Conservation (phyloP, 2,888 invertebrate species). For the Deilephila elpenor region DNA sequence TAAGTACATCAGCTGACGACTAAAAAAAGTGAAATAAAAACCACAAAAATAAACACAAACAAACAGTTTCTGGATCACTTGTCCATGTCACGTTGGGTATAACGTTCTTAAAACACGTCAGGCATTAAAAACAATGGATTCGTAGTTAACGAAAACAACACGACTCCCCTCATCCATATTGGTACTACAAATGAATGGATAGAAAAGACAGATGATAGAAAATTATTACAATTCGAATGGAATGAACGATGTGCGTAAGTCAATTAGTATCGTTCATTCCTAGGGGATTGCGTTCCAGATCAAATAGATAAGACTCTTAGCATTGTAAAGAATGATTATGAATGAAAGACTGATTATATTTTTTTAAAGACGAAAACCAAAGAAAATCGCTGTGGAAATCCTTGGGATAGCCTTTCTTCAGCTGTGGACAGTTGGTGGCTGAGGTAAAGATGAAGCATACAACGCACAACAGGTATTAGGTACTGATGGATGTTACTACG, state of each 20-base stretch:
- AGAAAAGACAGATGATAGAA: too few species aligned
- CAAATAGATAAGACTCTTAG: neutral
- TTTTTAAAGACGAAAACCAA: too few species aligned
- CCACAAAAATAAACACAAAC: constrained; percentile 44
- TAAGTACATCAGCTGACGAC: constrained; percentile 42
- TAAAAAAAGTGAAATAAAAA: constrained; percentile 46
- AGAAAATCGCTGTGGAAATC: too few species aligned
- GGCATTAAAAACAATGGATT: constrained; percentile 40
- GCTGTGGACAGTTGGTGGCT: too few species aligned
- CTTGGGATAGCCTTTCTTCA: too few species aligned
- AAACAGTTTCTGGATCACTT: constrained; percentile 44
- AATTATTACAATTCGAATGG: neutral
- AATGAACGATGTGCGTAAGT: constrained; percentile 19
- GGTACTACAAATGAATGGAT: constrained; percentile 24
- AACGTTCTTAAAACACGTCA: constrained; percentile 39
- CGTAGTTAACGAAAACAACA: constrained; percentile 38
- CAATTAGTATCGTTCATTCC: constrained; percentile 12
- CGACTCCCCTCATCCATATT: constrained; percentile 36
- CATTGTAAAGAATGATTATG: neutral
- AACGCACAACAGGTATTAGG: too few species aligned
- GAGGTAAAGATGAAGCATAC: too few species aligned
- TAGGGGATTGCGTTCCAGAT: neutral
- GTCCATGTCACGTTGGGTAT: constrained; percentile 46
- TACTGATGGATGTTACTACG: too few species aligned
- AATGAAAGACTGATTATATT: neutral